Conservation (phyloP, 2,797 vertebrate species). For the Morelia viridis region DNA sequence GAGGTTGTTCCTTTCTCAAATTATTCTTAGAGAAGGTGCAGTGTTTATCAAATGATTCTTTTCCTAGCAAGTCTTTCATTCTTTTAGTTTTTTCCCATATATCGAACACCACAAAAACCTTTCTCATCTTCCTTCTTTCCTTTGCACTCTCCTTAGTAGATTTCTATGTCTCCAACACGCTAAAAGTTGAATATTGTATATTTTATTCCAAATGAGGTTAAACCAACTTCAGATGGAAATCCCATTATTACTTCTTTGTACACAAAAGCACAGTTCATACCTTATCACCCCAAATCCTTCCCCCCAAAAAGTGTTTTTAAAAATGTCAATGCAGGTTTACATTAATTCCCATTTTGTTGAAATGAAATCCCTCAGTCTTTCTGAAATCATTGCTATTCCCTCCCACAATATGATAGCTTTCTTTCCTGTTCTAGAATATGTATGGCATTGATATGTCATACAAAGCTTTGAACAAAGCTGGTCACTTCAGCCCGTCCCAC, state of each 20-base stretch:
- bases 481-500: no score
- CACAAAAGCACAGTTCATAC: background rate
- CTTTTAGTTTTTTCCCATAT: background rate
- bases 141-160: background rate
- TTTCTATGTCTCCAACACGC: background rate
- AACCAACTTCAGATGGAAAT: background rate
- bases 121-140: background rate
- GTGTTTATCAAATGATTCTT: background rate
- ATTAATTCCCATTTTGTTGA: background rate
- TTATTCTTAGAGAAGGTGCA: background rate
- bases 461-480: background rate
- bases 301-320: background rate
- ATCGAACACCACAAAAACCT: background rate
- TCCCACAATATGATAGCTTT: background rate
- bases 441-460: background rate
- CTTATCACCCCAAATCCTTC: background rate
- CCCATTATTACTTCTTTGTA: background rate
- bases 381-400: background rate
- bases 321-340: background rate
- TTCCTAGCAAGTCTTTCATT: background rate
- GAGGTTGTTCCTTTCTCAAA: background rate
- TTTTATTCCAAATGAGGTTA: background rate
- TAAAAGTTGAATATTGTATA: background rate
- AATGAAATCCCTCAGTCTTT: background rate
- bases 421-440: background rate